Evolutionary conservation across 2,113 vertebrate species (phyloP), one percentile per base, ranked within the genome.

Genomic region (Notiomystis cincta): DNA sequence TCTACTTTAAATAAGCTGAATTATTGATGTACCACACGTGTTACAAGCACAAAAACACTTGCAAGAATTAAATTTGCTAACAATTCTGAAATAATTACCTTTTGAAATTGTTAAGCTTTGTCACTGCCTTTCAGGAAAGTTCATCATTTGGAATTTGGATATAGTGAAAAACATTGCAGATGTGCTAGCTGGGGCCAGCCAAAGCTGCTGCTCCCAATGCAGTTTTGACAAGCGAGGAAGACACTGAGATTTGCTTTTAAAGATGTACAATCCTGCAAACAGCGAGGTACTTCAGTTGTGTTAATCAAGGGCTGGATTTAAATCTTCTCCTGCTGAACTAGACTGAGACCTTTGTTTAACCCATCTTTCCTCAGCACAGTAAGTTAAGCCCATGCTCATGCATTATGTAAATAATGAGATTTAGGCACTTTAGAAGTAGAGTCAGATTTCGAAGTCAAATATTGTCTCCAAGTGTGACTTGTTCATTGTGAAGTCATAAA

Each of bases 1-100:
- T 95, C 94, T 88, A 18, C 44, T 85, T 88, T 88, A 96, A 95
- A 87, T 93, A 96, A 96, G 69, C 62, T 97, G 72, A 96, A 95
- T 97, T 97, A 97, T 75, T 94, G 89, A 98, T 96, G 81, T 77
- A 42, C 22, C 38, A 22, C 76, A 97, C 95, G 96, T 75, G 91
- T 91, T 93, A 93, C 85, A 95, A 96, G 91, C 70, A 90, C 71
- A 95, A 94, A 40, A 96, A 90, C 89, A 93, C 75, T 95, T 83
- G 91, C 47, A 95, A 96, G 64, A 95, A 97, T 91, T 93, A 78
- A 17, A 93, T 71, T 96, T 95, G 30, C 69, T 93, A 93, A 79
- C 48, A 78, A 45, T 78, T 89, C 64, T 70, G 82, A 80, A 95
- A 94, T 86, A 93, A 94, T 94, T 94, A 86, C 70, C 37, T 51